These are phyloP conservation scores for Proisotoma minuta DNA, from an alignment of 2,888 invertebrate species.

Conservation along the genomic window DNA sequence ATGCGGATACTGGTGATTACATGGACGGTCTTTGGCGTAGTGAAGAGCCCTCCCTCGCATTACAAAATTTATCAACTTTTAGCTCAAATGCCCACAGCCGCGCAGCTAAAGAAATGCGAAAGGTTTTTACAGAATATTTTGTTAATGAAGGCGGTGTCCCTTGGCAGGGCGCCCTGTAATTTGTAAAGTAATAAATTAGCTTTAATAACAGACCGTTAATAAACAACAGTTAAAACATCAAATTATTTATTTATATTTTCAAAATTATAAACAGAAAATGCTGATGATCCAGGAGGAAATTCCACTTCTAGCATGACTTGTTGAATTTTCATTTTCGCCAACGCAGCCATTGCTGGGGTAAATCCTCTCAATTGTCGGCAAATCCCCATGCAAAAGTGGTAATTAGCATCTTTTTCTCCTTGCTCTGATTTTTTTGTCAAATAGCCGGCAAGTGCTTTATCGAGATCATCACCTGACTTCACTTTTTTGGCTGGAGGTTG, in stretches of 20 bases:
- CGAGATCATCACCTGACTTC: not conserved
- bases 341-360: not conserved
- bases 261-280: no score
- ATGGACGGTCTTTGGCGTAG: not conserved
- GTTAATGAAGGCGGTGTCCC: not conserved
- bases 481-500: no score
- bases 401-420: not conserved
- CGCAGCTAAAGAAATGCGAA: not conserved
- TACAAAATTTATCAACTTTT: not conserved
- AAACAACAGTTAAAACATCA: no score
- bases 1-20: not conserved
- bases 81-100: not conserved
- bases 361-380: not conserved
- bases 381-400: not conserved
- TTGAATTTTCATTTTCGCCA: slow-evolving; percentile 1
- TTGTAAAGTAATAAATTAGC: no score
- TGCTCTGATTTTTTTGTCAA: not conserved
- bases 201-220: no score
- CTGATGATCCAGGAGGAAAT: not conserved
- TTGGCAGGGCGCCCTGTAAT: not conserved
- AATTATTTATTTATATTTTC: no score
- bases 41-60: not conserved
- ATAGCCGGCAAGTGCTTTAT: not conserved
- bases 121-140: not conserved
- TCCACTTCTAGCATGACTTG: not conserved